phyloP scores from a whole-genome alignment of 1,140 invertebrate species.

The Leguminivora glycinivorella region DNA sequence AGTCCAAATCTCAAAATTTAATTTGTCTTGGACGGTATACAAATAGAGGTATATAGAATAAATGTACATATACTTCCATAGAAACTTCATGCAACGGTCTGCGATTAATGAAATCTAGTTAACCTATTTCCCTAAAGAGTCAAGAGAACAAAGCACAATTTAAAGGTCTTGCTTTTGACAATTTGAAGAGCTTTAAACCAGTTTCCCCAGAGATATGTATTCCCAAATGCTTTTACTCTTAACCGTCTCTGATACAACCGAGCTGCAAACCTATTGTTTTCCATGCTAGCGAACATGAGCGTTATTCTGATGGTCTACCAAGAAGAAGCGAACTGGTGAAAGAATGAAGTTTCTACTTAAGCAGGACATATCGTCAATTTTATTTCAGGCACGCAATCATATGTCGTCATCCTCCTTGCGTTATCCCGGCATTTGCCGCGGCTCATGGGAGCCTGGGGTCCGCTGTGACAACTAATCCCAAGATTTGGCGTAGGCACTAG shows the following conservation, averaged over 20 bases:
- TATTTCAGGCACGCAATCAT: too few relatives aligned
- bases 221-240: neutral
- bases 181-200: neutral
- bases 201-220: neutral
- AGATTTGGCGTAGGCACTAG: too few relatives aligned
- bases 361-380: too few relatives aligned
- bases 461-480: too few relatives aligned
- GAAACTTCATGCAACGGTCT: neutral
- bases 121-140: neutral
- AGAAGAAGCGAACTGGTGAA: neutral
- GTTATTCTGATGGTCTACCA: neutral
- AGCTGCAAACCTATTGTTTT: neutral
- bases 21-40: too few relatives aligned
- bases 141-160: neutral
- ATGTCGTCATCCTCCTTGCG: too few relatives aligned
- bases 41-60: too few relatives aligned
- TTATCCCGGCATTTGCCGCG: too few relatives aligned
- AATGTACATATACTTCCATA: too few relatives aligned
- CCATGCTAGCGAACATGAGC: neutral
- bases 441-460: too few relatives aligned
- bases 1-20: too few relatives aligned
- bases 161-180: neutral
- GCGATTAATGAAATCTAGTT: neutral
- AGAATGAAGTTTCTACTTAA: too few relatives aligned
- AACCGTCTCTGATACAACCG: neutral